Base-by-base conservation (phyloP, 2,888 invertebrate species). In the Apamea anceps region DNA sequence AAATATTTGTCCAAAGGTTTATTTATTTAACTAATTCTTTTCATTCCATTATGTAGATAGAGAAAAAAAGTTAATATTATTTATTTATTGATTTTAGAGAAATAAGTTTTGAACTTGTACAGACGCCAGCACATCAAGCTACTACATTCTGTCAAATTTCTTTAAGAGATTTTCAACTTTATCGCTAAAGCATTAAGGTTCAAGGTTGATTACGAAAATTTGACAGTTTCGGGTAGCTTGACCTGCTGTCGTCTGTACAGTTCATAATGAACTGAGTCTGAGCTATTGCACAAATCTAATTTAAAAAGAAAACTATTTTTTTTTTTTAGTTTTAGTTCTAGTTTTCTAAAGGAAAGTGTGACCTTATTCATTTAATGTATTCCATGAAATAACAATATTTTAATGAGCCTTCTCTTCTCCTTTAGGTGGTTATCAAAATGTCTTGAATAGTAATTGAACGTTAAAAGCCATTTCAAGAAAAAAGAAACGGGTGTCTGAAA, bases 21-120 rank as follows among this genome's bases (percentile, higher is more conserved):
- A 77, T 85, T 73, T 66, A 82, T 75, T 60, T 18, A 32, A 42
- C 28, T 13, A 75, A 72, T 71, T 75, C 18, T 42, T 62, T 84
- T 76, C 60, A 77, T 68, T 86, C 68, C 32, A 72, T 7, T 6
- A 37, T 37, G 5, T 6, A 37, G 37, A 37, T 37, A 63, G 13
- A 48, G 37, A 71, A 65, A 74, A 82, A n/a, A 62, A 25, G 54
- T 51, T 73, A 86, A 84, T 84, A 37, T 37, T 37, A 37, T 37
- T 37, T 6, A 37, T 37, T 37, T 37, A 37, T 37, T 37, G 37
- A 37, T 37, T 37, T 6, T 37, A 37, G 37, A 37, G 37, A 37
- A 37, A 37, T 37, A 37, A 5, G 76, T 87, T 75, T 62, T 18
- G 18, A 84, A 85, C 63, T 86, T 66, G 32, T 72, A 57, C 8